Evolutionary conservation across 23 tunicate genomes (phyloP).

Genomic region (Ciona savignyi): DNA sequence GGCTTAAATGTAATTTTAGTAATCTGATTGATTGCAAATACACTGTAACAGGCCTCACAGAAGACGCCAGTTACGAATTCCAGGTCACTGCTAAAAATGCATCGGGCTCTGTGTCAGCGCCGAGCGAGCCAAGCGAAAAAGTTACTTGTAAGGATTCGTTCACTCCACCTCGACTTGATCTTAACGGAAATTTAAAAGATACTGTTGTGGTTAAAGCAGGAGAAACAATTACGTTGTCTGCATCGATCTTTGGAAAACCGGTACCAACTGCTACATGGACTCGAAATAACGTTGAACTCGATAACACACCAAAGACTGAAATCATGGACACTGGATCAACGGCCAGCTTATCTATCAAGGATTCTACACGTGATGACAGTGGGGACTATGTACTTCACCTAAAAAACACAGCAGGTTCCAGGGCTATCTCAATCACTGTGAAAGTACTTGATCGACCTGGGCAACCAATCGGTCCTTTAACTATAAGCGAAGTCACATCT

Average conservation of each 20-base stretch:
- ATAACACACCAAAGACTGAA: slow-evolving; percentile 46
- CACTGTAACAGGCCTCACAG: slow-evolving; percentile 56
- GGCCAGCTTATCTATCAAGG: slow-evolving; percentile 34
- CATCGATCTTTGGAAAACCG: slow-evolving; percentile 74
- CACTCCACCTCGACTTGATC: slow-evolving; percentile 58
- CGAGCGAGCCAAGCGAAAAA: slow-evolving; percentile 52
- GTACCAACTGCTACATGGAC: slow-evolving; percentile 70
- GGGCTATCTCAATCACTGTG: slow-evolving; percentile 34
- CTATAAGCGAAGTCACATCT: slow-evolving; percentile 52
- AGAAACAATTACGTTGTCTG: slow-evolving; percentile 38
- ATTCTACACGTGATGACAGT: slow-evolving; percentile 54
- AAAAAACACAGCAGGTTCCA: slow-evolving; percentile 53
- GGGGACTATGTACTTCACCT: slow-evolving; percentile 70
- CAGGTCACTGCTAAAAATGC: slow-evolving; percentile 78
- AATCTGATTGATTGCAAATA: slow-evolving; percentile 64
- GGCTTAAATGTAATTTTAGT: slow-evolving; percentile 84
- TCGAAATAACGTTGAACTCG: slow-evolving; percentile 41
- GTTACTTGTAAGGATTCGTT: slow-evolving; percentile 71
- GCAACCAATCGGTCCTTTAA: slow-evolving; percentile 71
- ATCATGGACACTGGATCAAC: slow-evolving; percentile 9
- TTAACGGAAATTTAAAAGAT: slow-evolving; percentile 46
- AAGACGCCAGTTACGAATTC: slow-evolving; percentile 89
- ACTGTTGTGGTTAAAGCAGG: slow-evolving; percentile 71
- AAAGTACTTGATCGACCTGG: slow-evolving; percentile 84
- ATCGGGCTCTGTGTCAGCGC: slow-evolving; percentile 78